phyloP scores from a whole-genome alignment of 2,888 invertebrate species.

The Apamea epomidion region DNA sequence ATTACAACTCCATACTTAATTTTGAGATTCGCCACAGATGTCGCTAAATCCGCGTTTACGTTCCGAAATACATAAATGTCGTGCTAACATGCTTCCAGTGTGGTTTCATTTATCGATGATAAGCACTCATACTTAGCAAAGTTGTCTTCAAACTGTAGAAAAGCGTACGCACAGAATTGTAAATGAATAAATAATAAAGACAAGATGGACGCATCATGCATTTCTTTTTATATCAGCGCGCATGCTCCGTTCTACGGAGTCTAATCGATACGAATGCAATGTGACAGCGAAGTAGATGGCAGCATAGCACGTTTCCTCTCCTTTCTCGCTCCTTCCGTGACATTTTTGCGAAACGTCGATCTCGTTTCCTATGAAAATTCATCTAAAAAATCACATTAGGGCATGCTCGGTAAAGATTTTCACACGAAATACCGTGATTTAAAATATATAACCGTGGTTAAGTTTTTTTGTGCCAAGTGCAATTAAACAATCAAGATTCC shows the following conservation, averaged over 20 bases:
- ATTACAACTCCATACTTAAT: not conserved
- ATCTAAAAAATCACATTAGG: constrained; percentile 83
- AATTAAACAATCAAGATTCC: constrained; percentile 95
- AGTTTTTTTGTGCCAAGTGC: constrained; percentile 90
- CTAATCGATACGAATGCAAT: constrained; percentile 64
- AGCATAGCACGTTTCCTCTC: constrained; percentile 66
- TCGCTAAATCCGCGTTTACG: constrained; percentile 27
- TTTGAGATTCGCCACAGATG: constrained; percentile 34
- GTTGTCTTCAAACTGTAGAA: not conserved
- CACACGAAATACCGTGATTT: constrained; percentile 83
- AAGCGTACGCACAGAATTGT: not conserved
- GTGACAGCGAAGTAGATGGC: constrained; percentile 70
- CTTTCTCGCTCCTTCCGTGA: constrained; percentile 82
- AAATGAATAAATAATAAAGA: not conserved
- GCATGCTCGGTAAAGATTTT: constrained; percentile 88
- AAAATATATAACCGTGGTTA: constrained; percentile 86
- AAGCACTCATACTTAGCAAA: not conserved
- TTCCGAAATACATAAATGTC: constrained; percentile 30
- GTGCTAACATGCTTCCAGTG: not conserved
- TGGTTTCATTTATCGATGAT: not conserved
- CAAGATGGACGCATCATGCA: constrained; percentile 5
- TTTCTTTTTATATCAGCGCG: constrained; percentile 64
- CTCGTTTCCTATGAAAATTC: constrained; percentile 83
- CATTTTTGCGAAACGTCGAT: constrained; percentile 84
- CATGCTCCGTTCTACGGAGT: constrained; percentile 81